Evolutionary conservation across 2,113 vertebrate genomes (phyloP).

Genomic region (Tragulus kanchil): DNA sequence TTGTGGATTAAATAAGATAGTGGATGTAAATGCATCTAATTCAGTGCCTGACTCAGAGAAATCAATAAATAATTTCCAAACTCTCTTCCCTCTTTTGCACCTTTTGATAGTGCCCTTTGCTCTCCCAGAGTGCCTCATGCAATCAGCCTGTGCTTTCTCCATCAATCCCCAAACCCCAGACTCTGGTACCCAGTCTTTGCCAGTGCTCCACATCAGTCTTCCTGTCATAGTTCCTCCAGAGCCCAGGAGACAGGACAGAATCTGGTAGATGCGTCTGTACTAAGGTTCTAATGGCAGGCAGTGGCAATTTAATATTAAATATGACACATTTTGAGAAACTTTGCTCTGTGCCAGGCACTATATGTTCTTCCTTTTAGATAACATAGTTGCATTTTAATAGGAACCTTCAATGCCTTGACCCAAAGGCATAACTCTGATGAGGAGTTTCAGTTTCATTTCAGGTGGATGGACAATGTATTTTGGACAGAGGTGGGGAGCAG

Average conservation of each 20-base stretch:
- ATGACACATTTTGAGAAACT: conserved; percentile 50
- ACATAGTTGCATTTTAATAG: conserved; percentile 54
- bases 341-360: conserved; percentile 44
- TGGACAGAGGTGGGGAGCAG: background rate
- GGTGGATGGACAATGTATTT: background rate
- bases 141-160: background rate
- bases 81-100: background rate
- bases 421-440: conserved; percentile 36
- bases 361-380: conserved; percentile 38
- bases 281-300: conserved; percentile 49
- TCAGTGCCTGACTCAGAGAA: conserved; percentile 51
- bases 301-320: conserved; percentile 66
- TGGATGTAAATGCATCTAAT: conserved; percentile 36
- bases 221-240: background rate
- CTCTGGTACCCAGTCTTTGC: background rate
- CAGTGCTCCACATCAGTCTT: conserved; percentile 15
- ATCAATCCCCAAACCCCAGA: background rate
- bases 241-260: background rate
- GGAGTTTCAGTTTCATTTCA: conserved; percentile 55
- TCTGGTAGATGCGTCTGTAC: conserved; percentile 35
- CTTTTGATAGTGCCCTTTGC: conserved; percentile 5
- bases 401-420: background rate
- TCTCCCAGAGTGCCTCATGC: background rate
- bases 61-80: conserved; percentile 54
- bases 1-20: conserved; percentile 37